Evolutionary conservation across 2,113 vertebrate species (phyloP).

Genomic region (Nannospalax galili): DNA sequence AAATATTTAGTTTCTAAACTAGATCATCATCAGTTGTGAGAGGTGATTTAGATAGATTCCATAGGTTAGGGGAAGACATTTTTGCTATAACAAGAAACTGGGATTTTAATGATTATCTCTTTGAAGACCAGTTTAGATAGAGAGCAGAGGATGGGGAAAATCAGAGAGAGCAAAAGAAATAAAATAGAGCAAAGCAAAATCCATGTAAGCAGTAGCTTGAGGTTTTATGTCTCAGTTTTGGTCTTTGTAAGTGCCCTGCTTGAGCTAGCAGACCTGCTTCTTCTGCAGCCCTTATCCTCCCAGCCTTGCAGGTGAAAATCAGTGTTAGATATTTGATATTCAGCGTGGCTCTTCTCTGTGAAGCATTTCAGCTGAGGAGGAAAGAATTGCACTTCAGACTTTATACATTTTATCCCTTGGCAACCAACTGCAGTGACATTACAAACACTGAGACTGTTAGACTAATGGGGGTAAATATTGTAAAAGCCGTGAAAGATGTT

Average conservation of each 20-base stretch:
- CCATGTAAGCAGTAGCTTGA: not conserved
- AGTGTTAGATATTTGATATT: slow-evolving; percentile 63
- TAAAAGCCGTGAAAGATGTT: slow-evolving; percentile 61
- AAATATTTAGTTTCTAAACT: not conserved
- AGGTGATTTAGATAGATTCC: not conserved
- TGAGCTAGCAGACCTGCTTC: not conserved
- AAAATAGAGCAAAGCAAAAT: not conserved
- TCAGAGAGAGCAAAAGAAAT: not conserved
- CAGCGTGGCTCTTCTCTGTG: slow-evolving; percentile 32
- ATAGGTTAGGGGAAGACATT: not conserved
- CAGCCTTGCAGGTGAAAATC: slow-evolving; percentile 49
- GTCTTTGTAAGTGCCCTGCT: not conserved
- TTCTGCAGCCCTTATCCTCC: not conserved
- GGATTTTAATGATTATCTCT: not conserved
- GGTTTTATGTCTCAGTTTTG: not conserved
- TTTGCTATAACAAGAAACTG: not conserved
- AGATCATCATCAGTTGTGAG: not conserved
- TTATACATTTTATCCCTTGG: slow-evolving; percentile 52
- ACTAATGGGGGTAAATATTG: slow-evolving; percentile 71
- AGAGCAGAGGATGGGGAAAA: not conserved
- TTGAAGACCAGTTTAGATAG: not conserved
- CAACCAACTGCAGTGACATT: slow-evolving; percentile 57
- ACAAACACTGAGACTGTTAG: slow-evolving; percentile 48
- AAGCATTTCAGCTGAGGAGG: slow-evolving; percentile 55
- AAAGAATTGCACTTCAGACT: slow-evolving; percentile 53